phyloP scores from a whole-genome alignment of 2,888 invertebrate species.

The Tuta absoluta region DNA sequence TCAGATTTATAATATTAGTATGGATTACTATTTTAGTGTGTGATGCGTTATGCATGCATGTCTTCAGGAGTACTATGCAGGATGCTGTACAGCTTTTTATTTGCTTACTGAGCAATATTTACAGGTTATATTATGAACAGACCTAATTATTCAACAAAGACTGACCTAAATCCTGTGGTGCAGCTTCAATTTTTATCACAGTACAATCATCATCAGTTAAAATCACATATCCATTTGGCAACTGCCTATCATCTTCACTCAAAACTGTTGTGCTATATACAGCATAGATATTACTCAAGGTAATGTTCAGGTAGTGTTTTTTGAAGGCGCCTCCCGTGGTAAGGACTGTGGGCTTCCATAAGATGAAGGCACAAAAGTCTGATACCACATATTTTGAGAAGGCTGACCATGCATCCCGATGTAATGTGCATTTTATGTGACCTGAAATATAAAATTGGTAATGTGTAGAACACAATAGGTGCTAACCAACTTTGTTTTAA shows the following conservation, averaged over 20 bases:
- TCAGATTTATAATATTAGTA: no score
- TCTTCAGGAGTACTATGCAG: no score
- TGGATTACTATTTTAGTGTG: no score
- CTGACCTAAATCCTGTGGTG: constrained; percentile 53
- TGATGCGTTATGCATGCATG: no score
- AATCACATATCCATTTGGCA: constrained; percentile 59
- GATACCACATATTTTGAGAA: constrained; percentile 69
- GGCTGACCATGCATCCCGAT: constrained; percentile 73
- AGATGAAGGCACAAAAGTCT: constrained; percentile 64
- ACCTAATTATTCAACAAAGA: neutral
- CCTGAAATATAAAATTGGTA: constrained; percentile 51
- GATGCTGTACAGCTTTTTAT: neutral
- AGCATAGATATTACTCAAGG: constrained; percentile 67
- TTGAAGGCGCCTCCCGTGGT: constrained; percentile 72
- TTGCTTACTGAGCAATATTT: no score
- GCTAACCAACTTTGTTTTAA: neutral
- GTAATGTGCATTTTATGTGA: constrained; percentile 71
- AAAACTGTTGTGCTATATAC: constrained; percentile 65
- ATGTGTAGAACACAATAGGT: neutral
- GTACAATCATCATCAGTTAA: constrained; percentile 58
- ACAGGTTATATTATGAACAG: no score
- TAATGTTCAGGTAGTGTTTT: constrained; percentile 74
- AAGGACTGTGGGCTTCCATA: constrained; percentile 70
- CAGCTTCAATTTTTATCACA: constrained; percentile 56
- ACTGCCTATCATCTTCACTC: constrained; percentile 45